A percentile compares a stretch with the other conserved stretches of the same genome.
phyloP scores from a whole-genome alignment of 2,797 vertebrate genomes.

The Peromyscus aztecus region DNA sequence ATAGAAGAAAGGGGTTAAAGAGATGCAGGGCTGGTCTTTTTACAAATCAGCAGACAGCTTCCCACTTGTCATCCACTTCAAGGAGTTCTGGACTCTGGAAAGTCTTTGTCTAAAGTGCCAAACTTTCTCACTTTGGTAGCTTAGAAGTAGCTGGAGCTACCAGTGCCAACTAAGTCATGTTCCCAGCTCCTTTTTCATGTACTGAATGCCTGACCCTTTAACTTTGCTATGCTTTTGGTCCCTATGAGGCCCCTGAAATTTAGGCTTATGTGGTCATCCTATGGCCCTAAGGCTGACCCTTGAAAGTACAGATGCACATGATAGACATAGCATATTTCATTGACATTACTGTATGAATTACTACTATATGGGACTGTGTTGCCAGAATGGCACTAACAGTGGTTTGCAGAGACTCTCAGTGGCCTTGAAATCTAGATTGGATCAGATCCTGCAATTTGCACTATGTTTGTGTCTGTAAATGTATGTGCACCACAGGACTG shows the following conservation, averaged over 20 bases:
- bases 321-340: not conserved
- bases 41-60: not conserved
- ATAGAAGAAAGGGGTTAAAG: not conserved
- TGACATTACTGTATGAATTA: not conserved
- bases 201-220: not conserved
- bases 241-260: not conserved
- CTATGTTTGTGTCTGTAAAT: too few species aligned
- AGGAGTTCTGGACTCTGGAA: not conserved
- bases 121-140: not conserved
- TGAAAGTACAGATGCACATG: not conserved
- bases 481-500: not conserved
- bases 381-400: not conserved
- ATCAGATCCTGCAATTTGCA: not conserved
- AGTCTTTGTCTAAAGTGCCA: not conserved
- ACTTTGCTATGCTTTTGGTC: not conserved
- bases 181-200: not conserved
- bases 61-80: not conserved
- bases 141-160: not conserved
- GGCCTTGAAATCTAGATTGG: not conserved
- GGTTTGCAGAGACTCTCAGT: not conserved
- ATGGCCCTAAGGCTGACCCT: not conserved
- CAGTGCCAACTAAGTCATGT: too few species aligned
- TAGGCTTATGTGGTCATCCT: not conserved
- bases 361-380: not conserved
- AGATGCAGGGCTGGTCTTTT: not conserved